Conservation (phyloP, 2,888 invertebrate species). For the Anthrax anthrax region DNA sequence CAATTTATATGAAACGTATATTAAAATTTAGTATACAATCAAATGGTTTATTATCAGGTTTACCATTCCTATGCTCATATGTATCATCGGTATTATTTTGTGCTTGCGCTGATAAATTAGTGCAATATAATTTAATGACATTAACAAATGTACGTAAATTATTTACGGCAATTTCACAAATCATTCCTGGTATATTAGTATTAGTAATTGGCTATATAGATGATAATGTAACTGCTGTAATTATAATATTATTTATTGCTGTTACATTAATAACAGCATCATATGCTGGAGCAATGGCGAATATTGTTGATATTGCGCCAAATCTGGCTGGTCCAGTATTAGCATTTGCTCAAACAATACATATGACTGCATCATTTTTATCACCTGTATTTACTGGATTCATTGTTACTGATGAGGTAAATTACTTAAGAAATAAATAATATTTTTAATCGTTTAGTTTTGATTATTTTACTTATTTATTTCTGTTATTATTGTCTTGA, state of each 20-base stretch:
- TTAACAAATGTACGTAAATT: conserved; percentile 51
- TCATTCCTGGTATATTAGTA: conserved; percentile 50
- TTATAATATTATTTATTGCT: conserved; percentile 52
- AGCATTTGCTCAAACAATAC: conserved; percentile 62
- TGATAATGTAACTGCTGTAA: conserved; percentile 40
- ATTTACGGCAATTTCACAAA: conserved; percentile 53
- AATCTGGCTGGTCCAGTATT: conserved; percentile 59
- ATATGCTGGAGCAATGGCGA: conserved; percentile 62
- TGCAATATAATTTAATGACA: conserved; percentile 41
- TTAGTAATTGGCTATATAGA: conserved; percentile 49
- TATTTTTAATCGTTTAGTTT: conserved; percentile 4
- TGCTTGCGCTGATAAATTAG: conserved; percentile 49
- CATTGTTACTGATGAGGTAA: conserved; percentile 43
- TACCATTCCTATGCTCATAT: conserved; percentile 55
- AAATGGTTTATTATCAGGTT: conserved; percentile 52
- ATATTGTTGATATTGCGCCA: conserved; percentile 63
- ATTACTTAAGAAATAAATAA: no score
- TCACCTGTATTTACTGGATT: conserved; percentile 50
- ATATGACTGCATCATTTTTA: conserved; percentile 58
- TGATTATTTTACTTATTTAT: neutral
- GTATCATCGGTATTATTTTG: conserved; percentile 55
- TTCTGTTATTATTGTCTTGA: neutral
- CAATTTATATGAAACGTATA: conserved; percentile 54
- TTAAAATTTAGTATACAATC: conserved; percentile 53
- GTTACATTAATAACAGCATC: conserved; percentile 56